Conservation (phyloP, 2,888 invertebrate species). For the Ochropleura leucogaster region DNA sequence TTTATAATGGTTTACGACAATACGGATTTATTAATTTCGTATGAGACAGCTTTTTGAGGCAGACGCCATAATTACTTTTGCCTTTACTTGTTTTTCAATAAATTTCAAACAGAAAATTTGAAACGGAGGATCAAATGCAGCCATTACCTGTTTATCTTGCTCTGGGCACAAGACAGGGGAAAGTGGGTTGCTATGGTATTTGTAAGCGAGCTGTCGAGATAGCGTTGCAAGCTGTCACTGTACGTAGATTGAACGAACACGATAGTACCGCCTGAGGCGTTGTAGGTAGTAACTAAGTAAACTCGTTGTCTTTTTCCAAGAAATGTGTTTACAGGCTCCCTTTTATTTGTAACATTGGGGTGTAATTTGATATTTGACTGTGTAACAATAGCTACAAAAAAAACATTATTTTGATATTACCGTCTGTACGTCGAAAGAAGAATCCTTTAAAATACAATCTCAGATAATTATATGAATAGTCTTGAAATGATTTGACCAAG, state of each 20-base stretch:
- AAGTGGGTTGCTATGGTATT: slow-evolving; percentile 58
- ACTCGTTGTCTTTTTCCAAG: slow-evolving; percentile 8
- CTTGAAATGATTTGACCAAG: neutral
- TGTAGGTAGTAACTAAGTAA: slow-evolving; percentile 14
- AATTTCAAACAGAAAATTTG: neutral
- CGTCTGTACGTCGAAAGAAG: too few species aligned
- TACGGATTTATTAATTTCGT: slow-evolving; percentile 60
- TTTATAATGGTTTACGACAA: slow-evolving; percentile 64
- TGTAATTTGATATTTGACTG: slow-evolving; percentile 10
- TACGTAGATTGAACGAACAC: slow-evolving; percentile 46
- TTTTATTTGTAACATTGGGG: slow-evolving; percentile 11
- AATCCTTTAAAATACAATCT: neutral
- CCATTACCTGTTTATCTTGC: slow-evolving; percentile 42
- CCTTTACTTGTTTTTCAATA: neutral
- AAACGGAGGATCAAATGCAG: slow-evolving; percentile 27
- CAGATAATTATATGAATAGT: neutral
- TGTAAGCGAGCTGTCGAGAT: slow-evolving; percentile 57
- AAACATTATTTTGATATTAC: neutral
- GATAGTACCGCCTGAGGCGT: slow-evolving; percentile 43
- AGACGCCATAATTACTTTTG: slow-evolving; percentile 9
- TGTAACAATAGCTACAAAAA: neutral
- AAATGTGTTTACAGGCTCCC: slow-evolving; percentile 4
- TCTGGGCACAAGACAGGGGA: slow-evolving; percentile 32
- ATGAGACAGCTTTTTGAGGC: slow-evolving; percentile 19
- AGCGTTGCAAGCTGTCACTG: slow-evolving; percentile 48